Conservation (phyloP, 1,140 invertebrate genomes). For the Apis laboriosa region DNA sequence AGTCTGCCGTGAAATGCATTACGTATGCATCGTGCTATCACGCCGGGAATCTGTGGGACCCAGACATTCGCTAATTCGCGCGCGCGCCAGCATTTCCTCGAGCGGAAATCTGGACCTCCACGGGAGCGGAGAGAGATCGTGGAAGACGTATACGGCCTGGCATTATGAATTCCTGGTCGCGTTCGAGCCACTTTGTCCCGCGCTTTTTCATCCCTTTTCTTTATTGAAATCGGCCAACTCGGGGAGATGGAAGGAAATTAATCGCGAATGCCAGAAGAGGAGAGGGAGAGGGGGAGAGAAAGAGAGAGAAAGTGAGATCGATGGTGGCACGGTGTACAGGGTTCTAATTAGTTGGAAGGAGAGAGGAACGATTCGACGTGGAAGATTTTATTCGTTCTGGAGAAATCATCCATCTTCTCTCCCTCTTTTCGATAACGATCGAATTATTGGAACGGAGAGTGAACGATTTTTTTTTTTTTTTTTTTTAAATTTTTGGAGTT, state of each 20-base stretch:
- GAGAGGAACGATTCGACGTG: constrained; percentile 23
- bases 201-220: constrained; percentile 38
- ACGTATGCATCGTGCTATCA: constrained; percentile 63
- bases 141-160: constrained; percentile 3
- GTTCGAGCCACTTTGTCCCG: constrained; percentile 1
- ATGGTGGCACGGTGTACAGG: constrained; percentile 31
- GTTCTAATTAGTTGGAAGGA: constrained; percentile 51
- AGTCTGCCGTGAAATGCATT: constrained; percentile 57
- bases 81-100: constrained; percentile 40
- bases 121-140: neutral
- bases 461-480: neutral
- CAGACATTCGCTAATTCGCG: constrained; percentile 61
- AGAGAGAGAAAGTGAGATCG: constrained; percentile 30
- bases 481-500: no score
- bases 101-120: constrained; percentile 43
- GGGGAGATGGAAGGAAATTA: constrained; percentile 35
- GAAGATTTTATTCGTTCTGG: constrained; percentile 45
- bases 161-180: constrained; percentile 54
- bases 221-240: constrained; percentile 32
- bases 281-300: neutral
- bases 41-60: constrained; percentile 51
- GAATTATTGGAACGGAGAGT: neutral
- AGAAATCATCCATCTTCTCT: neutral
- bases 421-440: neutral
- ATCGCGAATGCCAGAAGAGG: constrained; percentile 48